These are phyloP conservation scores for Sternotherus odoratus DNA, from an alignment of 2,797 vertebrate genomes.

Conservation along the genomic window DNA sequence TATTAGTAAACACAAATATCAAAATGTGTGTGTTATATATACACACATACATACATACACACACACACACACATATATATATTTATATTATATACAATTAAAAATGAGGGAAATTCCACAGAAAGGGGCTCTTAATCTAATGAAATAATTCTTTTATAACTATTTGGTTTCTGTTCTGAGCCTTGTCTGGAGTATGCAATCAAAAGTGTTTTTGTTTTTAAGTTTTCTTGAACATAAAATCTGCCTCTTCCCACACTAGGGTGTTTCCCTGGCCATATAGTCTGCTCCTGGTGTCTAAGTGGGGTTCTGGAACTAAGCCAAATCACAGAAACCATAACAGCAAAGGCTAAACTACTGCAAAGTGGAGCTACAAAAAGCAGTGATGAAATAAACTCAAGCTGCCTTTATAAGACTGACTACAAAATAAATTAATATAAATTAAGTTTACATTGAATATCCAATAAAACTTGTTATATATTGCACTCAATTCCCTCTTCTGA, in stretches of 20 bases:
- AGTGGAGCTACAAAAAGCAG: neutral
- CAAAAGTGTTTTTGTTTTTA: neutral
- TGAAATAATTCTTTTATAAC: neutral
- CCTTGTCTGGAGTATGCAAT: neutral
- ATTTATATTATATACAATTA: too few relatives aligned
- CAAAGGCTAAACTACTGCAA: neutral
- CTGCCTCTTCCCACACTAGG: neutral
- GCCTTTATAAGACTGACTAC: accelerated
- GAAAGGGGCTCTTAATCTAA: neutral
- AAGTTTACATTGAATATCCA: neutral
- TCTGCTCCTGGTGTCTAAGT: neutral
- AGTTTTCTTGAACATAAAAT: neutral
- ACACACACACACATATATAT: too few relatives aligned
- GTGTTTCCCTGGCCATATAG: accelerated
- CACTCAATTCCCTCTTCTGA: neutral
- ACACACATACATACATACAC: neutral
- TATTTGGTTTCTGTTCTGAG: neutral
- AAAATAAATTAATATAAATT: neutral
- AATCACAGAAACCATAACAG: neutral
- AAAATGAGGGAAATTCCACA: neutral
- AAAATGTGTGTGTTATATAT: neutral
- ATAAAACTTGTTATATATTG: neutral
- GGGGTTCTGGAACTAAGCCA: neutral
- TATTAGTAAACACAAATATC: neutral
- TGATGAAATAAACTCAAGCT: neutral